Evolutionary conservation across 2,113 vertebrate species (phyloP).

Genomic region (Rattus norvegicus): DNA sequence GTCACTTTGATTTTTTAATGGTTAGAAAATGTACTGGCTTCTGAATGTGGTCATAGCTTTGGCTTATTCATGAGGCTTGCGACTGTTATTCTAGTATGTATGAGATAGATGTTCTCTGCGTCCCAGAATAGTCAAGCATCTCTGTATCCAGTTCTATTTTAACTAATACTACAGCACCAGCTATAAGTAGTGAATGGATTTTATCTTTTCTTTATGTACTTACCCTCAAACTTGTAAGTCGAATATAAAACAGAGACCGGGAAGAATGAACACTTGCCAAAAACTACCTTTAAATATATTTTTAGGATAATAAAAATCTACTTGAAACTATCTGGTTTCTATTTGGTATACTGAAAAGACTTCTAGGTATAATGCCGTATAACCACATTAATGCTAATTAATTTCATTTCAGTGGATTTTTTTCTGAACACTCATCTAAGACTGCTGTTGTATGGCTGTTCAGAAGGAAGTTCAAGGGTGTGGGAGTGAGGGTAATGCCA

Average conservation of each 20-base stretch:
- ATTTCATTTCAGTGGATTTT: background rate
- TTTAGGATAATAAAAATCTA: slow-evolving; percentile 13
- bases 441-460: background rate
- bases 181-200: slow-evolving; percentile 24
- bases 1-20: slow-evolving; percentile 13
- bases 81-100: background rate
- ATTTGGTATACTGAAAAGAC: background rate
- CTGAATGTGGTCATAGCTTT: background rate
- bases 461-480: background rate
- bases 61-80: background rate
- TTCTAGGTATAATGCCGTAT: background rate
- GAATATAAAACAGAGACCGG: background rate
- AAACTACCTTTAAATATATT: background rate
- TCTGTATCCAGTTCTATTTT: background rate
- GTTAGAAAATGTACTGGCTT: background rate
- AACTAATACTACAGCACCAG: background rate
- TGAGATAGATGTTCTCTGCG: background rate
- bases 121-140: background rate
- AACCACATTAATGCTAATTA: background rate
- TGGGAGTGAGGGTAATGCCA: background rate
- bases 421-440: background rate
- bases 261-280: background rate
- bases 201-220: background rate
- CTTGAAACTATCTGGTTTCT: background rate
- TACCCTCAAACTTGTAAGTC: slow-evolving; percentile 31